These are phyloP conservation scores for Typhlomys cinereus DNA, from an alignment of 2,113 vertebrate genomes.

Conservation along the genomic window DNA sequence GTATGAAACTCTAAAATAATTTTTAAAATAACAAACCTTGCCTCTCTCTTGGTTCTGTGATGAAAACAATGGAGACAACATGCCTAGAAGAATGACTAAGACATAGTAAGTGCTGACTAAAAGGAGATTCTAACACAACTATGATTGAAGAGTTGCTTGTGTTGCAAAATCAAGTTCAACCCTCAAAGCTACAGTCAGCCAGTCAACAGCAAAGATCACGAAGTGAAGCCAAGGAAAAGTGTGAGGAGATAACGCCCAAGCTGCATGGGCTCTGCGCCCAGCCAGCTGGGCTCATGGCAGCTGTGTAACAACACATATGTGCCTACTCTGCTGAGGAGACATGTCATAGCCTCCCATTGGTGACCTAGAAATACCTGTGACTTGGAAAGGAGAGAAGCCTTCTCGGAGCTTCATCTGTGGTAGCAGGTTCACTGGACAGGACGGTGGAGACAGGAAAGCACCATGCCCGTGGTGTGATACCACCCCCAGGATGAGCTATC, in stretches of 20 bases:
- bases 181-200: neutral
- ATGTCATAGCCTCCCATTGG: neutral
- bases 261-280: neutral
- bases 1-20: too few species aligned
- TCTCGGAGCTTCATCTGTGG: fast-evolving
- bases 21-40: too few species aligned
- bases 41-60: neutral
- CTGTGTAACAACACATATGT: fast-evolving
- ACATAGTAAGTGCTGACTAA: neutral
- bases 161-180: neutral
- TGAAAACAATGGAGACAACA: neutral
- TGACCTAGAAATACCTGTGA: neutral
- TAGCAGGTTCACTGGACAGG: neutral
- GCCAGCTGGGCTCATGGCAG: too few species aligned
- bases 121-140: neutral
- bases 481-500: neutral
- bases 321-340: too few species aligned
- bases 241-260: fast-evolving
- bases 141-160: too few species aligned
- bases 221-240: neutral
- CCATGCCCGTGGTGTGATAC: fast-evolving
- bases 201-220: neutral
- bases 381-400: neutral
- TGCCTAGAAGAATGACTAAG: neutral
- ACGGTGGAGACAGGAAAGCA: neutral